Evolutionary conservation across 2,888 invertebrate genomes (phyloP).

Genomic region (Agrypnus murinus): DNA sequence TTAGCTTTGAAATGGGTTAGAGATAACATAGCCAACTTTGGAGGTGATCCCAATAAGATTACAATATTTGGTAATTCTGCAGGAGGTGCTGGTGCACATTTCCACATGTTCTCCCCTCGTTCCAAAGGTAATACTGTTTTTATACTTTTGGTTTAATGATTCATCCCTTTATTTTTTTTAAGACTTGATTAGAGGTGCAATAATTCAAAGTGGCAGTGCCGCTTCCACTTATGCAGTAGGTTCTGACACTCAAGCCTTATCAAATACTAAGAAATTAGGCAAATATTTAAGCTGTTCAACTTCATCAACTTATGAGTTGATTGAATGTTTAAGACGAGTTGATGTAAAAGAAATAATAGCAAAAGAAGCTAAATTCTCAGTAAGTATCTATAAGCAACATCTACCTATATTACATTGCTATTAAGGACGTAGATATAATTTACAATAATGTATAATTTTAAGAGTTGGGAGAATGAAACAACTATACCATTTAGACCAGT

Average conservation of each 20-base stretch:
- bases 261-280: constrained; percentile 69
- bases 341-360: constrained; percentile 78
- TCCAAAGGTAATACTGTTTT: constrained; percentile 64
- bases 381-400: no score
- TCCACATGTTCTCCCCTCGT: constrained; percentile 69
- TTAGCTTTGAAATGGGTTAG: constrained; percentile 68
- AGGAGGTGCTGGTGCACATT: constrained; percentile 69
- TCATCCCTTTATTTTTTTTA: no score
- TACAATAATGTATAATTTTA: no score
- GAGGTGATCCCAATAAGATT: constrained; percentile 68
- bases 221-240: neutral
- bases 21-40: constrained; percentile 67
- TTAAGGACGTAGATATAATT: neutral
- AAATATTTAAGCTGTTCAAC: constrained; percentile 78
- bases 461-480: constrained; percentile 86
- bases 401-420: neutral
- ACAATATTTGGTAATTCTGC: constrained; percentile 70
- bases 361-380: constrained; percentile 80
- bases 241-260: neutral
- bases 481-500: constrained; percentile 85
- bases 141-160: neutral
- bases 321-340: constrained; percentile 78
- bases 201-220: constrained; percentile 17
- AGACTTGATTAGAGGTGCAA: constrained; percentile 22
- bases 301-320: constrained; percentile 69